A percentile compares a stretch with the other conserved stretches of the same genome.
Conservation (phyloP, 2,888 invertebrate species). For the Heliothis peltigera region DNA sequence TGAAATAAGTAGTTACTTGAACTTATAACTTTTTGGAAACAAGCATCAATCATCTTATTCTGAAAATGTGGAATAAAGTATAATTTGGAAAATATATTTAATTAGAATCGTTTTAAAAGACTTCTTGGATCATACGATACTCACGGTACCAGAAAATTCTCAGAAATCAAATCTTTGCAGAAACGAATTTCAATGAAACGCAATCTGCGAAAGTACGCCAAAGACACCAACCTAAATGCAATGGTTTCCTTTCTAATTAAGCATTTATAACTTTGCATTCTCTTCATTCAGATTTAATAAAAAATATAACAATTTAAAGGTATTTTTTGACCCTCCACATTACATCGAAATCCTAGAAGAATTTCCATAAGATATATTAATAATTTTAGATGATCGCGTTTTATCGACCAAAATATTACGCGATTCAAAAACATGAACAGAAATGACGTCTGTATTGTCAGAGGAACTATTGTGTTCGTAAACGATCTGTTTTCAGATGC, state of each 20-base stretch:
- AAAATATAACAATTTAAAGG: not conserved
- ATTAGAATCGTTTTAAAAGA: not conserved
- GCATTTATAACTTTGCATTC: not conserved
- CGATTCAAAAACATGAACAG: constrained; percentile 16
- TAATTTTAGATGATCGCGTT: not conserved
- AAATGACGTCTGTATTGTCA: constrained; percentile 20
- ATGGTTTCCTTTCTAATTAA: not conserved
- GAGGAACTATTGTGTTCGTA: constrained; percentile 19
- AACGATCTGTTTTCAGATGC: constrained; percentile 23
- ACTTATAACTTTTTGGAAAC: not conserved
- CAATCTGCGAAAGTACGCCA: not conserved
- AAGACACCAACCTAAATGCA: not conserved
- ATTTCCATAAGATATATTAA: too few relatives aligned
- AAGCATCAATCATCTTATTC: not conserved
- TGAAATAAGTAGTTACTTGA: not conserved
- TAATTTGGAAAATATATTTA: not conserved
- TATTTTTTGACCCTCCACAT: not conserved
- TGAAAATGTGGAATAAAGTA: not conserved
- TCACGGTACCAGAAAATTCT: not conserved
- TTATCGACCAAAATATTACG: not conserved
- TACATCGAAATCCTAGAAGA: too few relatives aligned
- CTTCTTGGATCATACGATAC: not conserved
- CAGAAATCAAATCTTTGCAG: not conserved
- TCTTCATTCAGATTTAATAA: not conserved
- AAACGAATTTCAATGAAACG: not conserved